Conservation (phyloP, 2,113 vertebrate genomes). For the Gyps fulvus region DNA sequence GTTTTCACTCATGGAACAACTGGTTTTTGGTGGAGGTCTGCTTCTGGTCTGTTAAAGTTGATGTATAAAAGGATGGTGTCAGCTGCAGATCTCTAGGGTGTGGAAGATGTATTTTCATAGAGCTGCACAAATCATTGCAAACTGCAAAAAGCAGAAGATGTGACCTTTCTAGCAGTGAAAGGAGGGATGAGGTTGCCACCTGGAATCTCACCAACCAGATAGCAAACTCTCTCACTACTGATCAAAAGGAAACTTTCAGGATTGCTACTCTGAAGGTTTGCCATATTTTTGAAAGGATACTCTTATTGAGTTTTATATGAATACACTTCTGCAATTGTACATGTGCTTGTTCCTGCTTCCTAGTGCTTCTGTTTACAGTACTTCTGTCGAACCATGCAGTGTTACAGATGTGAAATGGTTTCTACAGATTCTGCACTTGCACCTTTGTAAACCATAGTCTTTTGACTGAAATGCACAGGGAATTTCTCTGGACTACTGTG, state of each 20-base stretch:
- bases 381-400: neutral
- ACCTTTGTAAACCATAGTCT: neutral
- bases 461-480: neutral
- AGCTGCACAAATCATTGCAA: neutral
- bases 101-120: neutral
- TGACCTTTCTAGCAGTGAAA: neutral
- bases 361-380: neutral
- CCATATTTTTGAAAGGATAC: neutral
- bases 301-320: neutral
- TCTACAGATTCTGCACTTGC: neutral
- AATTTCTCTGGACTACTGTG: neutral
- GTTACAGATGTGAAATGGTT: neutral
- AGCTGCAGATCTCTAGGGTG: neutral
- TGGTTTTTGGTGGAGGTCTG: neutral
- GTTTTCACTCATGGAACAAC: neutral
- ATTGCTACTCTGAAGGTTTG: neutral
- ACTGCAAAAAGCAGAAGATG: neutral
- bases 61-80: neutral
- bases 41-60: neutral
- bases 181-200: neutral
- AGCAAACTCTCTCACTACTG: neutral
- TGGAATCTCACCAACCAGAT: neutral
- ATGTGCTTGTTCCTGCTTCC: neutral
- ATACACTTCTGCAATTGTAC: neutral
- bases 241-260: neutral